Percentiles rank a stretch among this genome's conserved stretches.
Evolutionary conservation across 2,113 vertebrate genomes (phyloP).

Genomic region (Microtus pennsylvanicus): DNA sequence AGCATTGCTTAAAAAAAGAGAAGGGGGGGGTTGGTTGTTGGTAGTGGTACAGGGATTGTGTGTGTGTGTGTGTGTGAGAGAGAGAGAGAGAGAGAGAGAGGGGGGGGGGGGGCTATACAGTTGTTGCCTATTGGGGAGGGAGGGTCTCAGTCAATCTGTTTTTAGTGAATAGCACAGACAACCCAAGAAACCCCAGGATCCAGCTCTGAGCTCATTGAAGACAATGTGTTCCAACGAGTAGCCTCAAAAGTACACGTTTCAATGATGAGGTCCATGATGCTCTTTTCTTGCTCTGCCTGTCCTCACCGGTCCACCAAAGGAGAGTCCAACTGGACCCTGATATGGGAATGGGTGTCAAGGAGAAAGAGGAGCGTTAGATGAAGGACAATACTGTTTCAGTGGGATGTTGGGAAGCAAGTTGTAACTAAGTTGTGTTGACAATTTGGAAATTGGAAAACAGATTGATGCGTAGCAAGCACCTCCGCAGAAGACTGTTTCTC

Average conservation of each 20-base stretch:
- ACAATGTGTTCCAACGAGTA: conserved; percentile 46
- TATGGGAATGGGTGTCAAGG: neutral
- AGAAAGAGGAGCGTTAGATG: neutral
- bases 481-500: neutral
- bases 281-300: conserved; percentile 93
- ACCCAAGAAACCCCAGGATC: neutral
- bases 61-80: neutral
- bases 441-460: conserved; percentile 3
- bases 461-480: neutral
- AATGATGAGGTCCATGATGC: conserved; percentile 90
- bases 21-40: neutral
- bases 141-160: conserved; percentile 50
- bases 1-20: conserved; percentile 82
- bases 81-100: neutral
- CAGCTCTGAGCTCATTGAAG: conserved; percentile 49
- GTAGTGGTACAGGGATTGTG: neutral
- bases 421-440: conserved; percentile 23
- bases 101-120: no score
- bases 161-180: conserved; percentile 46
- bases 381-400: neutral
- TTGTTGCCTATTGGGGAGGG: neutral
- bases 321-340: conserved; percentile 75
- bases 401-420: conserved; percentile 15
- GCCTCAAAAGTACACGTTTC: conserved; percentile 72
- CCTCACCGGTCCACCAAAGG: conserved; percentile 94